Percentiles rank a stretch among this genome's conserved stretches.
Evolutionary conservation across 1,140 invertebrate species (phyloP).

Genomic region (Plectrocnemia conspersa): DNA sequence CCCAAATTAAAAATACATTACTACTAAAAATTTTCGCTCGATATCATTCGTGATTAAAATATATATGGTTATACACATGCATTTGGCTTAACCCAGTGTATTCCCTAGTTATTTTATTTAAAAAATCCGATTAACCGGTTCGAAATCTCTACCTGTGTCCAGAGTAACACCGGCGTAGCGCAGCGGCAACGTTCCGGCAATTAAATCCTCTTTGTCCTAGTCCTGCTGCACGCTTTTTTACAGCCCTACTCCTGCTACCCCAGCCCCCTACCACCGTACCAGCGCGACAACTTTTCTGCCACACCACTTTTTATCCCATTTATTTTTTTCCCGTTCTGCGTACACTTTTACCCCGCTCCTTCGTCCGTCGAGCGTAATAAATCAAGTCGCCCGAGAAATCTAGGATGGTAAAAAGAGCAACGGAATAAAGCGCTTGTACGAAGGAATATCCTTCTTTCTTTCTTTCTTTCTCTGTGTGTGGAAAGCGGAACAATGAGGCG

Average conservation of each 20-base stretch:
- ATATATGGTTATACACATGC: too few species aligned
- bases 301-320: slow-evolving; percentile 1
- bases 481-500: slow-evolving; percentile 1
- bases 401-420: background rate
- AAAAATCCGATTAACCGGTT: too few species aligned
- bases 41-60: too few species aligned
- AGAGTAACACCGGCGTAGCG: too few species aligned
- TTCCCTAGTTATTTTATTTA: too few species aligned
- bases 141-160: too few species aligned
- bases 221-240: background rate
- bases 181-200: background rate
- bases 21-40: too few species aligned
- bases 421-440: background rate
- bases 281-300: background rate
- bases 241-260: background rate
- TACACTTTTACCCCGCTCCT: background rate
- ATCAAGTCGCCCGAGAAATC: background rate
- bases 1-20: too few species aligned
- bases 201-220: slow-evolving; percentile 1
- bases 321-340: slow-evolving; percentile 1
- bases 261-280: too few species aligned
- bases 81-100: too few species aligned
- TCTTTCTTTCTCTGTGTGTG: background rate
- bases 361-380: background rate
- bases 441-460: slow-evolving; percentile 1